Evolutionary conservation across 2,797 vertebrate species (phyloP).

Genomic region (Myiotriccus ornatus): DNA sequence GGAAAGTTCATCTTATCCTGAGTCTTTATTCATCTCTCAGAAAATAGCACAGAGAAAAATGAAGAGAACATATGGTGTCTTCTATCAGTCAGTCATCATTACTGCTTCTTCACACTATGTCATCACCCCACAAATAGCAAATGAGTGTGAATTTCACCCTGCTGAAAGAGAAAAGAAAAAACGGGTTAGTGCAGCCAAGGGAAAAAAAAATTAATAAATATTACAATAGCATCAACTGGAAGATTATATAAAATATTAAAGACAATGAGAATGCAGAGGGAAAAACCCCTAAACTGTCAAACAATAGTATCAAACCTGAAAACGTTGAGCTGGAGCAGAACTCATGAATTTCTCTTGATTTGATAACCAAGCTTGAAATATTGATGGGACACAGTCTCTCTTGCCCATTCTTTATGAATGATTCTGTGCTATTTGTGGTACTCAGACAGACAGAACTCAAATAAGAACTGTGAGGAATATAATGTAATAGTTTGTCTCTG

Average conservation of each 20-base stretch:
- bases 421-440: constrained; percentile 51
- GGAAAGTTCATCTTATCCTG: constrained; percentile 3
- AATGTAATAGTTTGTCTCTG: constrained; percentile 64
- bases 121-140: constrained; percentile 66
- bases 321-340: constrained; percentile 34
- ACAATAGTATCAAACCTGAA: constrained; percentile 41
- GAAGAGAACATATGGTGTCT: constrained; percentile 65
- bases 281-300: constrained; percentile 51
- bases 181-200: constrained; percentile 21
- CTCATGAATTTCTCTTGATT: constrained; percentile 58
- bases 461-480: neutral
- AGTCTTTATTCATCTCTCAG: constrained; percentile 24
- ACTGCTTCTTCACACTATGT: constrained; percentile 57
- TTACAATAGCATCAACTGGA: constrained; percentile 32
- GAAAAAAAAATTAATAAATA: constrained; percentile 18
- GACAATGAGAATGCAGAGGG: constrained; percentile 24
- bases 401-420: constrained; percentile 55
- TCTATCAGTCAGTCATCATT: constrained; percentile 58
- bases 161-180: constrained; percentile 14
- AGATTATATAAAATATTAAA: constrained; percentile 59
- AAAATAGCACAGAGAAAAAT: constrained; percentile 23
- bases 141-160: constrained; percentile 56
- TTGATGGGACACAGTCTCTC: constrained; percentile 60
- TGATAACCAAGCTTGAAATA: constrained; percentile 68
- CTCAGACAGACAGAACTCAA: constrained; percentile 61